Base-by-base conservation (phyloP, 1,140 invertebrate species). In the Adelges cooleyi region DNA sequence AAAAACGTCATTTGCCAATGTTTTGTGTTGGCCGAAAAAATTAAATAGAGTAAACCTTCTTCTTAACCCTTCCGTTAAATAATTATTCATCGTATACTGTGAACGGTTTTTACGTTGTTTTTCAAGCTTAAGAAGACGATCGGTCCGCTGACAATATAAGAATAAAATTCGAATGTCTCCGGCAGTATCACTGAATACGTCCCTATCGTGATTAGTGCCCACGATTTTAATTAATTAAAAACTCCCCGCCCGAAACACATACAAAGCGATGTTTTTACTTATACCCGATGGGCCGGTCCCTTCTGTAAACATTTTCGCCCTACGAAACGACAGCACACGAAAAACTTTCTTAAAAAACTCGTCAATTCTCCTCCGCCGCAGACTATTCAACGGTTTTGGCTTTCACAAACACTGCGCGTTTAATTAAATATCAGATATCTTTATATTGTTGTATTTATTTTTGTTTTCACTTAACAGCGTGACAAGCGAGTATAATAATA, bases 171-270 rank as follows among this genome's bases (percentile, higher is more conserved):
- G 22, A 62, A 15, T 62, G 56, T 62, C 56, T 46, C 56, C 25
- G 40, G 40, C 56, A 62, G 42, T 23, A 29, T n/a, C 38, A 22
- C 20, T 42, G 42, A 18, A 56, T 56, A 42, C n/a, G n/a, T 42
- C 38, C 42, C 54, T 15, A 46, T 42, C 40, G 40, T 48, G 18
- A 62, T 62, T 62, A 62, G 56, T 62, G 29, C 56, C 56, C 17
- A 10, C 17, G 40, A 48, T 62, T 62, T 62, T 62, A 62, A 62
- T 62, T 62, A 62, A 62, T 62, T 62, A 62, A 62, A 62, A 62
- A 22, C 42, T 48, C 56, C 40, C 13, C 42, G n/a, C 23, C 25
- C 23, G 23, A 20, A 42, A 62, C 29, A 62, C 42, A 46, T 42
- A 46, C 25, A 46, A 62, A 62, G 46, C 56, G 56, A 62, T 62